phyloP scores from a whole-genome alignment of 2,888 invertebrate genomes.

The Hymenopus coronatus region DNA sequence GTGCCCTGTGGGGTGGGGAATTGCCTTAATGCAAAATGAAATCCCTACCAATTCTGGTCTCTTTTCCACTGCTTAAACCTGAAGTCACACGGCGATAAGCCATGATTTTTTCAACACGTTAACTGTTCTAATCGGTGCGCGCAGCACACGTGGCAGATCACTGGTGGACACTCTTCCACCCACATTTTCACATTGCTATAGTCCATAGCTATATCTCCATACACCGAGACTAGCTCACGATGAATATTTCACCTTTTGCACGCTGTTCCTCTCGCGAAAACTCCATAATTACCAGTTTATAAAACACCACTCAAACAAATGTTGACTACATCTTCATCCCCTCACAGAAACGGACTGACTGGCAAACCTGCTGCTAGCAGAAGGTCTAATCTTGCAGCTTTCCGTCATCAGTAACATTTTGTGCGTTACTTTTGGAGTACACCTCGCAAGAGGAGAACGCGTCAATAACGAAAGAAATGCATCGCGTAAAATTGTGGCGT shows the following conservation, averaged over 20 bases:
- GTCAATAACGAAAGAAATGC: no score
- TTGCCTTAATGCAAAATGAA: no score
- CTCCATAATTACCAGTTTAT: no score
- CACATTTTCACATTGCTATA: slow-evolving; percentile 2
- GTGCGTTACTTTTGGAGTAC: neutral
- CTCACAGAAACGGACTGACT: neutral
- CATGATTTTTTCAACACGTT: slow-evolving; percentile 7
- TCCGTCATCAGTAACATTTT: neutral
- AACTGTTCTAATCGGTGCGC: neutral
- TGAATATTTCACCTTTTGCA: no score
- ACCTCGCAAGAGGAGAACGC: no score
- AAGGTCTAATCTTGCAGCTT: no score
- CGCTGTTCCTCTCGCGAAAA: no score
- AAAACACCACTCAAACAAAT: no score
- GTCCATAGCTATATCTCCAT: neutral
- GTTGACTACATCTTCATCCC: neutral
- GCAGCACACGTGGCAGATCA: neutral
- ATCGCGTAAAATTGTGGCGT: no score
- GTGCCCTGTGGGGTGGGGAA: no score
- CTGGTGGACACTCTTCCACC: neutral
- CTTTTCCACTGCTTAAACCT: neutral
- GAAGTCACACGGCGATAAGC: neutral
- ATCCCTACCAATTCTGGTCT: neutral
- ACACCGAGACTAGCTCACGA: no score
- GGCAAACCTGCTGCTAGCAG: neutral